Conservation (phyloP, 2,113 vertebrate genomes). For the Cebus imitator region DNA sequence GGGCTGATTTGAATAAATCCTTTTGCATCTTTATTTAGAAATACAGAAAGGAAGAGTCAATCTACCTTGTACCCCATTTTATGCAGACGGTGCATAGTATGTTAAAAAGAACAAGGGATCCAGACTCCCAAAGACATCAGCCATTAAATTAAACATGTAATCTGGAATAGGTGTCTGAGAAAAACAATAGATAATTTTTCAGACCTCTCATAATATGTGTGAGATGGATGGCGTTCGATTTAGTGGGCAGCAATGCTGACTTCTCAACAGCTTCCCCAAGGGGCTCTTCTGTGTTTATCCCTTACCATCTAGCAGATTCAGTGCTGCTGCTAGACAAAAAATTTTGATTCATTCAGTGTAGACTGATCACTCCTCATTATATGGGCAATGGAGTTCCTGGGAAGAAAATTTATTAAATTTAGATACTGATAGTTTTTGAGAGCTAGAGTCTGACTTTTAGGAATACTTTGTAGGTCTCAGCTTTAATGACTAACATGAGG, state of each 20-base stretch:
- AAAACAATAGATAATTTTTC: neutral
- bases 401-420: slow-evolving; percentile 53
- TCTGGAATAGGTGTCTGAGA: neutral
- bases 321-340: slow-evolving; percentile 53
- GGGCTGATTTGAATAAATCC: neutral
- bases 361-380: slow-evolving; percentile 52
- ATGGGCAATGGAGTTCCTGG: slow-evolving; percentile 52
- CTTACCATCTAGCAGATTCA: slow-evolving; percentile 54
- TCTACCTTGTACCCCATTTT: neutral
- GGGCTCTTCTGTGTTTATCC: neutral
- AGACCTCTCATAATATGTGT: neutral
- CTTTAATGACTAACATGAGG: slow-evolving; percentile 39
- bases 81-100: neutral
- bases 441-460: neutral
- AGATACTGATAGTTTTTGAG: slow-evolving; percentile 33
- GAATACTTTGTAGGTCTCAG: slow-evolving; percentile 2
- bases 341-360: slow-evolving; percentile 46
- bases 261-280: neutral
- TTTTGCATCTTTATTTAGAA: neutral
- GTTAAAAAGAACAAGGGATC: neutral
- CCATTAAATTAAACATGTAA: neutral
- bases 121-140: neutral
- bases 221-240: neutral
- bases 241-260: neutral
- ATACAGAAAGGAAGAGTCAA: neutral